A percentile compares a stretch with the other conserved stretches of the same genome.
phyloP scores from a whole-genome alignment of 2,888 invertebrate genomes.

The Eretmocerus hayati region DNA sequence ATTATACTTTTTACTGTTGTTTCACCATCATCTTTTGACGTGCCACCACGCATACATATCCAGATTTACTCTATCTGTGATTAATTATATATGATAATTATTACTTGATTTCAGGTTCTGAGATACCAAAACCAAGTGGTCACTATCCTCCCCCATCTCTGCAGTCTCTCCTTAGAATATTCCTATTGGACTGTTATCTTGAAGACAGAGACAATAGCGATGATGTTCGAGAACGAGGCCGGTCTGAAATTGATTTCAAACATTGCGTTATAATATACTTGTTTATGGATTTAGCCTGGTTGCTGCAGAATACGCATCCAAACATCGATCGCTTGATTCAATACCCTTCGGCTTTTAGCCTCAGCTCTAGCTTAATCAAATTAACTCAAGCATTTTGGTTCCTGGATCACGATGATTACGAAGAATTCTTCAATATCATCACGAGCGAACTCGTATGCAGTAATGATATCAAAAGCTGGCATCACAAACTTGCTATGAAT shows the following conservation, averaged over 20 bases:
- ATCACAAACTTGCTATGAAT: slow-evolving; percentile 63
- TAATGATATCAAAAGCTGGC: slow-evolving; percentile 60
- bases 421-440: slow-evolving; percentile 48
- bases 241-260: slow-evolving; percentile 61
- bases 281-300: slow-evolving; percentile 71
- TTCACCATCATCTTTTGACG: too few species aligned
- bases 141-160: slow-evolving; percentile 79
- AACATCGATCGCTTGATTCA: slow-evolving; percentile 67
- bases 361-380: slow-evolving; percentile 68
- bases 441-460: slow-evolving; percentile 37
- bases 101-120: slow-evolving; percentile 29
- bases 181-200: slow-evolving; percentile 49
- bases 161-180: slow-evolving; percentile 68
- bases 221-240: slow-evolving; percentile 46
- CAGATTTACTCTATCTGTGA: background rate
- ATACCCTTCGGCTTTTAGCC: slow-evolving; percentile 72
- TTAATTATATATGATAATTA: background rate
- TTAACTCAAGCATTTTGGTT: slow-evolving; percentile 84
- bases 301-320: slow-evolving; percentile 58
- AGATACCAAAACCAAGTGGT: slow-evolving; percentile 46
- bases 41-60: too few species aligned
- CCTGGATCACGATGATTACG: slow-evolving; percentile 77
- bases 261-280: slow-evolving; percentile 76
- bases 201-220: background rate
- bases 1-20: too few species aligned